Base-by-base conservation (phyloP, 2,113 vertebrate genomes). In the Microtus richardsoni region DNA sequence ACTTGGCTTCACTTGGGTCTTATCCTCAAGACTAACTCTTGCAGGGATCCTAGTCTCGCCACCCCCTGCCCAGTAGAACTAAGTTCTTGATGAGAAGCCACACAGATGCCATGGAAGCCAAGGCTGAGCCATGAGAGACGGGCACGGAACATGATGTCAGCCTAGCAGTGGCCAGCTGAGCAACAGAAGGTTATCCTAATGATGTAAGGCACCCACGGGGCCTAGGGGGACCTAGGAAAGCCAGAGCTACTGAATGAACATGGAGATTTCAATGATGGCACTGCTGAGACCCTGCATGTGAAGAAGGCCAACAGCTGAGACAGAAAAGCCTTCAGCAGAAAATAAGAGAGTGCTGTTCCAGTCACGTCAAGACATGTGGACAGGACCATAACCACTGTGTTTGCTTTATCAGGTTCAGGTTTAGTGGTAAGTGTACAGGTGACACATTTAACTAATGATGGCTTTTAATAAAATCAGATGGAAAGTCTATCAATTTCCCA, bases 131-230 rank as follows among this genome's bases (percentile, higher is more conserved):
- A 62, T 22, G 9, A 73, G 88, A 96, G 75, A 39, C 28, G 21
- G 77, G 88, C 75, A 86, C 14, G 39, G 54, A 82, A 89, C 39
- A 75, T 77, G 87, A 87, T 92, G 82, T 89, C 90, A 95, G 95
- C 97, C 97, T 94, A 94, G 88, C 54, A 47, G 87, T 88, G 60
- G 79, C 87, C 95, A 89, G 83, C 49, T 36, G 39, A 39, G 68
- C 60, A 93, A 96, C 94, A 97, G 93, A 97, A 97, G 96, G 94
- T 78, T 88, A 58, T 94, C 58, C 89, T 95, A 70, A 97, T 97
- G 96, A 98, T 85, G 92, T 96, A 91, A 97, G 85, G 70, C 91
- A 94, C 95, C 91, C 96, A 71, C 54, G 96, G 97, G 97, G 96
- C 94, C n/a, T 47, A 82, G 24, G 12, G 49, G 85, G 39, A 91